Base-by-base conservation (phyloP, 2,113 vertebrate genomes). In the Lates calcarifer region DNA sequence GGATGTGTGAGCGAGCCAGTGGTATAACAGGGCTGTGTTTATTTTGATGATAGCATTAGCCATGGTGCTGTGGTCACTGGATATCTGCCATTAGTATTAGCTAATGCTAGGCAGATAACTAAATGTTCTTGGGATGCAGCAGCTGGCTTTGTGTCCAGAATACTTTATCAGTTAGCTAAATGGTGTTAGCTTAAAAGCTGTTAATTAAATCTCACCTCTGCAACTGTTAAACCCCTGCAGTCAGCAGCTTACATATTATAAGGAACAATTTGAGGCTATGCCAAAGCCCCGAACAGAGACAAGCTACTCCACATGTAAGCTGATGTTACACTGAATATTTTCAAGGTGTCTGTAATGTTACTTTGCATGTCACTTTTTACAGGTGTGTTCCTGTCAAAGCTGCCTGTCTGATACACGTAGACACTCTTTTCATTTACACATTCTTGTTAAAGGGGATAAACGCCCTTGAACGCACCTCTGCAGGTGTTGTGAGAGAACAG, bases 151-250 rank as follows among this genome's bases (percentile, higher is more conserved):
- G 18, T 24, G 69, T 78, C 51, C 12, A 77, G 69, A 67, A 47
- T 51, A 41, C 37, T 64, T 64, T 20, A 63, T 76, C 74, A 60
- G 35, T 60, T 56, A 43, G 29, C 49, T 84, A 15, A 76, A 78
- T 35, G 29, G 20, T 53, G 66, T 78, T 77, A 53, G 22, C 55
- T 5, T 71, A 67, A 82, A 82, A 83, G 72, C 80, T 70, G 57
- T 22, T 71, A 55, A 83, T 83, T 64, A 18, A 74, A 83, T 78
- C 64, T 64, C 31, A 33, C 2, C 63, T 62, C 66, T 83, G 57
- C 66, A 74, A 67, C 55, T 13, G 22, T 41, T 57, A 0, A 68
- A 68, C 63, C 43, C 37, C 51, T 26, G 24, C 45, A 73, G 79
- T 76, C 61, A 68, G 78, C 78, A 85, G 51, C 20, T 64, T 37